Conservation (phyloP, 2,113 vertebrate species). For the Taxidea taxus region DNA sequence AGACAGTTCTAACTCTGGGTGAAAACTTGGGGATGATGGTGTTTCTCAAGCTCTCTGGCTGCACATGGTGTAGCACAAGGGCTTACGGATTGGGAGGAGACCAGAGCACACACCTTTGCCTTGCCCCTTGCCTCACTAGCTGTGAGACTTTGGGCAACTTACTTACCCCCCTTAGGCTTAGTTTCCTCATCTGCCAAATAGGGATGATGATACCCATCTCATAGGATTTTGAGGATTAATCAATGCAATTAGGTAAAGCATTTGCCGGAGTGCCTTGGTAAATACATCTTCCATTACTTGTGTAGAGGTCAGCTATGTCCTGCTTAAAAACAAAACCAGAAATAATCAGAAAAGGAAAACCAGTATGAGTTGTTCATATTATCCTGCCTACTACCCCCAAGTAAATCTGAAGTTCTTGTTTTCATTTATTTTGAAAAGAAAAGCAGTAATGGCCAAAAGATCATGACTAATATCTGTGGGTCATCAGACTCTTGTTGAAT, state of each 20-base stretch:
- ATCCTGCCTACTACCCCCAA: neutral
- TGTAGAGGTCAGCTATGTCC: neutral
- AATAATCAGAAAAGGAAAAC: neutral
- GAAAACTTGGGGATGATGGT: neutral
- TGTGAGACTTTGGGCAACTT: neutral
- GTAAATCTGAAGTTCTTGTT: neutral
- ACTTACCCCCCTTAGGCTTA: neutral
- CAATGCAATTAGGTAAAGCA: neutral
- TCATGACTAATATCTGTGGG: neutral
- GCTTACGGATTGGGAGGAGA: neutral
- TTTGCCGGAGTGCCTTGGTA: neutral
- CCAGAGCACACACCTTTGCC: neutral
- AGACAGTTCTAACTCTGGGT: neutral
- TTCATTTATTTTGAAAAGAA: neutral
- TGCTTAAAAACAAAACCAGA: neutral
- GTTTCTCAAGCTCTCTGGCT: neutral
- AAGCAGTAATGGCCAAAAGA: neutral
- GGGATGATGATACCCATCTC: neutral
- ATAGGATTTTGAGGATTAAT: neutral
- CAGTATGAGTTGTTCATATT: neutral
- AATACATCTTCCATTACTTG: neutral
- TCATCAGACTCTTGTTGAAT: neutral
- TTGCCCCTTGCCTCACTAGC: neutral
- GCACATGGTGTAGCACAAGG: neutral
- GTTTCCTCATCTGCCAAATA: neutral